Conservation (phyloP, 2,888 invertebrate species). For the Cyaniris semiargus region DNA sequence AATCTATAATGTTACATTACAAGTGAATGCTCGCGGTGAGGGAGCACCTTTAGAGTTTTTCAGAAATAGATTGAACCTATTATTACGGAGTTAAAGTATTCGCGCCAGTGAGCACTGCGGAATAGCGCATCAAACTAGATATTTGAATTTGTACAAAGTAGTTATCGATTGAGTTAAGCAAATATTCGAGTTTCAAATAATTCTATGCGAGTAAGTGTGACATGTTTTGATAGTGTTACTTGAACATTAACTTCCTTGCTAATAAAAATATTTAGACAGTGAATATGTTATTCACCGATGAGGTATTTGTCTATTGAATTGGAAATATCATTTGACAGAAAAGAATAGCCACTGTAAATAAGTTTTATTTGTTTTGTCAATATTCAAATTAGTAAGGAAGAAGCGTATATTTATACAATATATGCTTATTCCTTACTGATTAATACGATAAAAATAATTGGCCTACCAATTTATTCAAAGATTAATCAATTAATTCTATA, state of each 20-base stretch:
- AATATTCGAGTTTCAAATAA: neutral
- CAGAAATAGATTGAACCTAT: neutral
- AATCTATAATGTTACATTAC: no score
- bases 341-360: neutral
- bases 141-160: constrained; percentile 4
- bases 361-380: neutral
- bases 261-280: neutral
- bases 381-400: neutral
- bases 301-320: neutral
- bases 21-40: no score
- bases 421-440: no score
- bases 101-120: neutral
- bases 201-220: neutral
- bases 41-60: neutral
- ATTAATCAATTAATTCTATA: no score
- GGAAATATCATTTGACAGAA: no score
- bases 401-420: neutral
- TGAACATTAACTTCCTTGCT: neutral
- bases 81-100: neutral
- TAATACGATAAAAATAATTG: no score
- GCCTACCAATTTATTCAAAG: no score
- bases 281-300: neutral
- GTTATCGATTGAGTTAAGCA: constrained; percentile 2
- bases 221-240: neutral
- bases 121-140: neutral